Evolutionary conservation across 2,888 invertebrate genomes (phyloP), one percentile per base, ranked within the genome.

Genomic region (Drosophila buzzatii): DNA sequence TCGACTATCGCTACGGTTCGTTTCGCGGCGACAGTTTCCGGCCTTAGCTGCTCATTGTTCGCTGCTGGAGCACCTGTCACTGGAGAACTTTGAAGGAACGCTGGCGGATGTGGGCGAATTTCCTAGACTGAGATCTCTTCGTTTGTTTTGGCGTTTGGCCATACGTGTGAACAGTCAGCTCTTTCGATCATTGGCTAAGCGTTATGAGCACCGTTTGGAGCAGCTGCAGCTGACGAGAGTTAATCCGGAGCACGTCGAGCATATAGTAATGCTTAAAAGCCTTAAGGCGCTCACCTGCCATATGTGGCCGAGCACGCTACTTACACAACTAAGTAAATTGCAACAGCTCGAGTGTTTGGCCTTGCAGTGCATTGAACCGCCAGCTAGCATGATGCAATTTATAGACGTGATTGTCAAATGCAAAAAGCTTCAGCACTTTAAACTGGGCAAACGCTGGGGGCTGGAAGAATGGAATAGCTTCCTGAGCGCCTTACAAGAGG

Each of bases 71-170:
- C 73, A 84, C 18, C 45, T 84, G 14, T 75, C 87, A 10, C 23
- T 84, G 31, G 75, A 89, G 10, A 86, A 83, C 58, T 89, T 89
- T 47, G 63, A 81, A n/a, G 41, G 53, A 3, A 55, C 51, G 8
- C 27, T 70, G 2, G n/a, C 4, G 4, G 78, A 84, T 37, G 1
- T 84, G 14, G 84, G 89, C 0, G 59, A 81, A 0, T 83, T 86
- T 27, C 57, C 60, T 0, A 16, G 60, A 1, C 55, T 84, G 0
- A 70, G 66, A 35, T 81, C 89, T 0, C 42, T 84, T 14, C 65
- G 72, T 7, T 59, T 89, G 31, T 57, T 72, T 33, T 73, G 62
- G 63, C 83, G 75, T 1, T 51, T 72, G 14, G 44, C 44, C 3
- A 35, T 47, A 0, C 47, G 45, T 6, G 12, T 86, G 5, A 73